Conservation (phyloP, 30 jellyfish, hydroid and myxozoan genomes). For the Hydractinia echinata region DNA sequence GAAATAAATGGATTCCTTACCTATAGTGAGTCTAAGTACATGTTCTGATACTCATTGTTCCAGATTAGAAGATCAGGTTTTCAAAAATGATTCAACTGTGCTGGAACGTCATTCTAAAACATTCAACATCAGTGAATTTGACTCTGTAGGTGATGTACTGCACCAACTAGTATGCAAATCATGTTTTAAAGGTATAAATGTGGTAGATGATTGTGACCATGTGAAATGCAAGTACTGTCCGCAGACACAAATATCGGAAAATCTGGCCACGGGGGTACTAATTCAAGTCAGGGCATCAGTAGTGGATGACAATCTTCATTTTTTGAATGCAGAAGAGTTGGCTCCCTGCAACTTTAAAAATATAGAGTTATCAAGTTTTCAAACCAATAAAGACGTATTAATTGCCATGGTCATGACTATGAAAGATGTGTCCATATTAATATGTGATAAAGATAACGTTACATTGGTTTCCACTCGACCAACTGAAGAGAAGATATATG, state of each 20-base stretch:
- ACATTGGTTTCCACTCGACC: too few relatives aligned
- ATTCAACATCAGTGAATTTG: too few relatives aligned
- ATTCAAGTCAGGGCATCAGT: background rate
- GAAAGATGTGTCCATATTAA: background rate
- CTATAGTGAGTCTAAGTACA: background rate
- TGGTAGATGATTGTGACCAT: too few relatives aligned
- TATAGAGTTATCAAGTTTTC: background rate
- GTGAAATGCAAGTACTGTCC: background rate
- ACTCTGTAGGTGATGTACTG: too few relatives aligned
- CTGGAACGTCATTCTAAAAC: background rate
- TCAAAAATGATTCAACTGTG: background rate
- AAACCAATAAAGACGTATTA: background rate
- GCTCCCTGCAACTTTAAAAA: too few relatives aligned
- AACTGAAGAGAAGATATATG: too few relatives aligned
- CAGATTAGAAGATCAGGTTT: too few relatives aligned
- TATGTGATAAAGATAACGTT: too few relatives aligned
- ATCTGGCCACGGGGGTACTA: background rate
- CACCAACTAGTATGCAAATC: too few relatives aligned
- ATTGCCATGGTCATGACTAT: background rate
- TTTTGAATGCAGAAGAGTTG: background rate
- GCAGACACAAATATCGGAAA: background rate
- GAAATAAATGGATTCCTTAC: background rate
- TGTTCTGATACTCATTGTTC: background rate
- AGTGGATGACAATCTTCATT: background rate
- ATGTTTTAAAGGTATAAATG: too few relatives aligned